Evolutionary conservation across 1,140 invertebrate species (phyloP), one percentile per base, ranked within the genome.

Genomic region (Archivesica marissinica): DNA sequence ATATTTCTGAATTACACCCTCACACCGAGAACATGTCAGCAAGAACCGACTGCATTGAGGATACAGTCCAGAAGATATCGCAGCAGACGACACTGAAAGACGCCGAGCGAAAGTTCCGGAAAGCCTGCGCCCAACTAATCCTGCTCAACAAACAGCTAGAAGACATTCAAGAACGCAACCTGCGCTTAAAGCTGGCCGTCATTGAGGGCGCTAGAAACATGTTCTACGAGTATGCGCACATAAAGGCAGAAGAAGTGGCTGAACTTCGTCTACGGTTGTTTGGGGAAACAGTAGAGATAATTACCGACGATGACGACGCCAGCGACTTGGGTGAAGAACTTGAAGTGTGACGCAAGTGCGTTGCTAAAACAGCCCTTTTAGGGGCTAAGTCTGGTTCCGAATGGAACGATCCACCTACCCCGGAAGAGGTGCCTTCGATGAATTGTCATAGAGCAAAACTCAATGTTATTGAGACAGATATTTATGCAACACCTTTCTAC

Each of bases 141-240:
- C 52, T 54, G 17, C 39, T 85, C 1, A 70, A 76, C 72, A 64
- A 47, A 17, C 70, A 75, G 41, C 81, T 85, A 1, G 75, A 68
- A 4, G 61, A 68, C 47, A 39, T 68, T 4, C 61, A 85, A 41
- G 47, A 41, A 41, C 76, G 77, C 28, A 80, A 81, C 77, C 28
- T 85, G 15, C 75, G 77, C 2, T 54, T 86, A 11, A 72, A 78
- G 41, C 44, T 86, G 20, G 82, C 86, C 23, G 64, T 70, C 23
- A 39, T 75, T 35, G 83, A 88, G 56, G 75, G 83, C 30, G 64
- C 70, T 4, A 59, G 83, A 17, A 86, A 88, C 64, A 68, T 81
- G 54, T 82, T 56, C 61, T 86, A 78, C 47, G 83, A 85, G 7
- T 86, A 86, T 54, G 83, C 86, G 1, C 52, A 74, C 11, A 72